phyloP scores from a whole-genome alignment of 2,888 invertebrate genomes.

The Mythimna pallens region DNA sequence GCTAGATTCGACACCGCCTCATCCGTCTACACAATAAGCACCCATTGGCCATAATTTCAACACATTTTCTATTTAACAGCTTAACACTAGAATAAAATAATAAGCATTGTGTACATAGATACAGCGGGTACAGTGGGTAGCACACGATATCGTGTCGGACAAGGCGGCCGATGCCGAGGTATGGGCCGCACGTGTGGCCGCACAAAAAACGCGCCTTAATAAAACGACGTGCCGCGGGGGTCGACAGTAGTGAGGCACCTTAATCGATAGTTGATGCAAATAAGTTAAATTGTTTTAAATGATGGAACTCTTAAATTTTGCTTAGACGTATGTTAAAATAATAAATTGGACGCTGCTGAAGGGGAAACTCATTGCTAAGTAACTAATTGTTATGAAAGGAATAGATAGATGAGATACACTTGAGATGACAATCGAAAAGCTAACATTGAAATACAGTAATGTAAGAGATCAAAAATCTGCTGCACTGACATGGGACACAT shows the following conservation, averaged over 20 bases:
- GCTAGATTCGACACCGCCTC: too few relatives aligned
- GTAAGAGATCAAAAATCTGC: too few relatives aligned
- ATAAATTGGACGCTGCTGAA: neutral
- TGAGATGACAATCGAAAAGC: too few relatives aligned
- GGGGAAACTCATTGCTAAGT: too few relatives aligned
- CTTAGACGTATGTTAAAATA: too few relatives aligned
- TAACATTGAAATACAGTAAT: too few relatives aligned
- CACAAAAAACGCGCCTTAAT: conserved; percentile 89
- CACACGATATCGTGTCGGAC: conserved; percentile 66
- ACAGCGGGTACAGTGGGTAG: conserved; percentile 45
- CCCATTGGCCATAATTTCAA: neutral
- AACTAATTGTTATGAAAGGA: too few relatives aligned
- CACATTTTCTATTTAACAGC: conserved; percentile 13
- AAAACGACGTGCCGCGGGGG: conserved; percentile 88
- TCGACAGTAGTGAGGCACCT: conserved; percentile 73
- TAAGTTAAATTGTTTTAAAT: neutral
- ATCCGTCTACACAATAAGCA: neutral
- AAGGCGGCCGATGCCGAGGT: conserved; percentile 77
- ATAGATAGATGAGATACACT: too few relatives aligned
- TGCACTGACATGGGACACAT: too few relatives aligned
- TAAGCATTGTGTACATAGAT: conserved; percentile 48
- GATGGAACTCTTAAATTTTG: neutral
- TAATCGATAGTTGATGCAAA: conserved; percentile 24
- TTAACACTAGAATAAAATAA: conserved; percentile 41
- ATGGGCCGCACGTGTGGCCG: conserved; percentile 87